phyloP scores from a whole-genome alignment of 2,888 invertebrate genomes.

The Homarus gammarus region DNA sequence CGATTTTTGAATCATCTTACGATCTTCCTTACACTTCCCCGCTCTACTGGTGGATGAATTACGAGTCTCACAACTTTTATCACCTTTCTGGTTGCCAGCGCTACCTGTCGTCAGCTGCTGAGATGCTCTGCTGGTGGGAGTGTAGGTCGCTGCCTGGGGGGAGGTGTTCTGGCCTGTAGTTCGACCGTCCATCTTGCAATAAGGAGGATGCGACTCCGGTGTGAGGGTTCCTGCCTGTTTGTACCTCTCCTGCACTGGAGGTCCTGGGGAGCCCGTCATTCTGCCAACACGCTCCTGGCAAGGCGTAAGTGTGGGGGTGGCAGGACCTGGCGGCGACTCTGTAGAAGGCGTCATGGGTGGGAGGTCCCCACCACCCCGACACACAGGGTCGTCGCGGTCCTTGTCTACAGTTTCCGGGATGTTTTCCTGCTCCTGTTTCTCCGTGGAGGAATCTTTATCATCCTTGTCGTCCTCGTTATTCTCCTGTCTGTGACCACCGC shows the following conservation, averaged over 20 bases:
- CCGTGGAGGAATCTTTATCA: conserved; percentile 33
- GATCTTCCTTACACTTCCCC: not conserved
- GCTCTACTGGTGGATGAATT: not conserved
- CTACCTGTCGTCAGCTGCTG: not conserved
- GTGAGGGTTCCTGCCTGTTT: not conserved
- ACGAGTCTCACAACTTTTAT: not conserved
- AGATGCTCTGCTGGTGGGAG: not conserved
- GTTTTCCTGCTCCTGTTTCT: conserved; percentile 56
- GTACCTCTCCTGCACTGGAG: not conserved
- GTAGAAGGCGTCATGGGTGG: not conserved
- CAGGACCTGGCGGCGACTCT: not conserved
- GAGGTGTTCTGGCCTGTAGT: not conserved
- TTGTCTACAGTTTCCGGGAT: conserved; percentile 59
- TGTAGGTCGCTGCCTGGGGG: not conserved
- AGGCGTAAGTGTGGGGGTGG: not conserved
- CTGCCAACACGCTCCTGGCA: not conserved
- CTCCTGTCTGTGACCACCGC: not conserved
- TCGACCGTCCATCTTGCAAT: not conserved
- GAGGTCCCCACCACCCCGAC: too few relatives aligned
- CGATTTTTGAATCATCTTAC: not conserved
- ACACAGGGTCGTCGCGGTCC: conserved; percentile 45
- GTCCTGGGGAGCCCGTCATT: not conserved
- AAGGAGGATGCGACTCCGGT: not conserved
- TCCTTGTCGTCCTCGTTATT: not conserved
- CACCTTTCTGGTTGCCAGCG: not conserved